A percentile compares a stretch with the other conserved stretches of the same genome.
phyloP scores from a whole-genome alignment of 2,888 invertebrate species.

The Chirona hameri region DNA sequence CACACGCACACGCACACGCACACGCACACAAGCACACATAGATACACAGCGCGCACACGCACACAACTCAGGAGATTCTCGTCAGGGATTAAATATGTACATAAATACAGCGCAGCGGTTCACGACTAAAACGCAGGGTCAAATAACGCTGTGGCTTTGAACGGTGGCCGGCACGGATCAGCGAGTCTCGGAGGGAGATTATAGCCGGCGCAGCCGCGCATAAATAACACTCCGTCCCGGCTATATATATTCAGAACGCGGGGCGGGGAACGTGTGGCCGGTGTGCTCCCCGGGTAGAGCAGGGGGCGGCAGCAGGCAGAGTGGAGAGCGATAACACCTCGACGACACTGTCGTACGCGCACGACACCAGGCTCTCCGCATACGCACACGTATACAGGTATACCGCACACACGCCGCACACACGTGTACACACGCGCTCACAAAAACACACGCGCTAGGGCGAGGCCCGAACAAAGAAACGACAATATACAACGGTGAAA shows the following conservation, averaged over 20 bases:
- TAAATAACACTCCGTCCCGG: too few relatives aligned
- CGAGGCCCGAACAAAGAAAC: background rate
- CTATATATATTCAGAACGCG: too few relatives aligned
- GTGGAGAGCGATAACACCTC: too few relatives aligned
- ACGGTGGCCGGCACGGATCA: background rate
- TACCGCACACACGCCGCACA: background rate
- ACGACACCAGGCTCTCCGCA: background rate
- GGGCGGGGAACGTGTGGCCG: too few relatives aligned
- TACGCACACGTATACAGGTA: background rate
- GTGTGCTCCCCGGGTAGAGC: too few relatives aligned
- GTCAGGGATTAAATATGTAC: slow-evolving; percentile 6
- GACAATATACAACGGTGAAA: background rate
- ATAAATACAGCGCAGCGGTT: background rate
- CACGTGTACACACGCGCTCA: background rate
- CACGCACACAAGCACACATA: background rate
- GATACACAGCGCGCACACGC: background rate
- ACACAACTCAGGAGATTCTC: slow-evolving; percentile 2
- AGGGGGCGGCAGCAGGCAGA: too few relatives aligned
- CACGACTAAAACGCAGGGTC: background rate
- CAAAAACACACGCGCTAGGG: background rate
- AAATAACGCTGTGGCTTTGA: background rate
- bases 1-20: too few relatives aligned
- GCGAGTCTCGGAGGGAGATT: background rate
- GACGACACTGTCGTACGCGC: too few relatives aligned
- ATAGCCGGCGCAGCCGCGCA: background rate